A percentile compares a stretch with the other conserved stretches of the same genome.
phyloP scores from a whole-genome alignment of 2,888 invertebrate genomes.

The Sepiola atlantica region DNA sequence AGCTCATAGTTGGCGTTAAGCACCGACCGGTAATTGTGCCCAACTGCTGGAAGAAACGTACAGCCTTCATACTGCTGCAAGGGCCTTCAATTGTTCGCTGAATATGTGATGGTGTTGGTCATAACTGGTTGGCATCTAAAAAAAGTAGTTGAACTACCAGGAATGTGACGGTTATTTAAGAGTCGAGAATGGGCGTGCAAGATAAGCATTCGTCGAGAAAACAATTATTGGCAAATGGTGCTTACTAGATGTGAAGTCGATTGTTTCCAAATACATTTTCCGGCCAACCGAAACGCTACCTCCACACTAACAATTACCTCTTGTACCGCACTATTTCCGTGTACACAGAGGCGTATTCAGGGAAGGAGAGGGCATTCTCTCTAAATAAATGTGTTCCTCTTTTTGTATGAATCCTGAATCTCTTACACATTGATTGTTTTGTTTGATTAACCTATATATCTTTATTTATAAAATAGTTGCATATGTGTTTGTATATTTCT shows the following conservation, averaged over 20 bases:
- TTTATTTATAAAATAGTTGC: no score
- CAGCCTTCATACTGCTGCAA: background rate
- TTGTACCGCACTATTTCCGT: background rate
- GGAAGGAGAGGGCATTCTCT: background rate
- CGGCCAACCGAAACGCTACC: background rate
- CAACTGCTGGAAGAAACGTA: background rate
- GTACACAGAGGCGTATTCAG: no score
- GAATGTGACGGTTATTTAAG: background rate
- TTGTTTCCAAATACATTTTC: background rate
- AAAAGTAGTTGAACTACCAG: background rate
- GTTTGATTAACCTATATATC: no score
- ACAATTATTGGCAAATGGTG: conserved; percentile 9
- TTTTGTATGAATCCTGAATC: no score
- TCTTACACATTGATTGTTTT: no score
- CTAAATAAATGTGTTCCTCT: background rate
- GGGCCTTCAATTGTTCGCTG: background rate
- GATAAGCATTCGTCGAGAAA: background rate
- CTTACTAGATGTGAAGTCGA: background rate
- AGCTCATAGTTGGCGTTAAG: background rate
- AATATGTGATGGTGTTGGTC: background rate
- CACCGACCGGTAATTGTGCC: background rate
- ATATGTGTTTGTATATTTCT: no score
- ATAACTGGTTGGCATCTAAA: no score
- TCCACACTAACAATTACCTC: background rate
- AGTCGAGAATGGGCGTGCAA: accelerated